A percentile compares a stretch with the other conserved stretches of the same genome.
These are phyloP conservation scores for Hirtodrosophila cameraria DNA, from an alignment of 2,888 invertebrate species.

Conservation along the genomic window DNA sequence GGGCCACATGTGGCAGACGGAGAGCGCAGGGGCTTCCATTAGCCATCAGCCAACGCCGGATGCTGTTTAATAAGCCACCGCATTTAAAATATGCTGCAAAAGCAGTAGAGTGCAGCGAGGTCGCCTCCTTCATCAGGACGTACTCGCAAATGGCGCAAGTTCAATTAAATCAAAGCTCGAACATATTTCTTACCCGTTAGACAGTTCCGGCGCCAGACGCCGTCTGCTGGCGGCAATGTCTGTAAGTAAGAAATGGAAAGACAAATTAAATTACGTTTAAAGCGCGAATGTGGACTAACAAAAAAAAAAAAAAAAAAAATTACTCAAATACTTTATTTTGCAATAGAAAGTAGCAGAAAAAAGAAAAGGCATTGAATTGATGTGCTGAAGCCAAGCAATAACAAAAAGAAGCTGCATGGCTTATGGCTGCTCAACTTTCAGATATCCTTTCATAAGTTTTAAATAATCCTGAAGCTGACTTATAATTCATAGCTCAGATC, in stretches of 20 bases:
- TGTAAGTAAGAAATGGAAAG: constrained; percentile 68
- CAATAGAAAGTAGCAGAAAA: constrained; percentile 18
- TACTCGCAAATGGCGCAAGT: constrained; percentile 60
- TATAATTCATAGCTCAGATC: neutral
- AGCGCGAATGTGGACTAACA: constrained; percentile 45
- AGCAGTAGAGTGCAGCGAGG: constrained; percentile 35
- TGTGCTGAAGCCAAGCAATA: constrained; percentile 28
- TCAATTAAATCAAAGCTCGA: constrained; percentile 76
- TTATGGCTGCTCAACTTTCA: neutral
- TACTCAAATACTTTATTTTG: constrained; percentile 17
- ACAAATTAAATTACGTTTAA: constrained; percentile 81
- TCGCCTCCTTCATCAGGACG: neutral
- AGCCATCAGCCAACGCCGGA: constrained; percentile 33
- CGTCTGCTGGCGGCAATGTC: constrained; percentile 71
- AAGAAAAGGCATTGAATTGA: constrained; percentile 40
- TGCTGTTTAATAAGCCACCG: constrained; percentile 64
- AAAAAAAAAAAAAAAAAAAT: constrained; percentile 33
- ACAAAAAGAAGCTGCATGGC: neutral
- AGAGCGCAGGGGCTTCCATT: constrained; percentile 45
- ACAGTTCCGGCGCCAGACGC: constrained; percentile 78
- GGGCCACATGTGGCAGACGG: constrained; percentile 50
- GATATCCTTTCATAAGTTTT: constrained; percentile 5
- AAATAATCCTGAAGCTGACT: too few species aligned
- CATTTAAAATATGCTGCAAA: constrained; percentile 61
- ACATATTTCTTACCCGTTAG: constrained; percentile 79